Evolutionary conservation across 2,797 vertebrate species (phyloP), one percentile per base, ranked within the genome.

Genomic region (Cryptoprocta ferox): DNA sequence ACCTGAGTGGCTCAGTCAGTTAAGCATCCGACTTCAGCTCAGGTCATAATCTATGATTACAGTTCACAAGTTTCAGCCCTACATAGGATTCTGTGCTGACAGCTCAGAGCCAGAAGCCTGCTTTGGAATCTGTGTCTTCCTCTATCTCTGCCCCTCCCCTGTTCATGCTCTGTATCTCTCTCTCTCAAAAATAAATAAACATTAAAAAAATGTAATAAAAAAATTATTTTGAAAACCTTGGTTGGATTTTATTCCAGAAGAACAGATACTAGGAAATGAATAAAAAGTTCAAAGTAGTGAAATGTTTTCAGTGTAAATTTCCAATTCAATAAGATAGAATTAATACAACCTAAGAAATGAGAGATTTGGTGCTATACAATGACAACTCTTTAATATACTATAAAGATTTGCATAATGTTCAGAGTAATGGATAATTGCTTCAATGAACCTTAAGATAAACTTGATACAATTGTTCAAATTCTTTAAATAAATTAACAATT

Each of bases 261-360:
- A 91, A 13, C 2, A 71, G 56, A 76, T 71, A 80, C 26, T 2
- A 48, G 7, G 3, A 68, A 87, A 68, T 84, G 15, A 89, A 50
- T 19, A 92, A 66, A 68, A 56, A 19, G 4, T 19, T 81, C 26
- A n/a, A 9, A 35, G 1, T 18, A 70, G 4, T 73, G 3, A 80
- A 97, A 63, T 35, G 5, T 35, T 94, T 93, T 82, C 3, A 87
- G 6, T 92, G 89, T 73, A 12, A 53, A 39, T 75, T 89, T 88
- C 30, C 8, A 35, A 30, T 65, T 80, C 9, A 32, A 30, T 61
- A 24, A 63, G 1, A 1, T 79, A 39, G 28, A 79, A 71, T 66
- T 48, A 92, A 92, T 70, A 24, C 28, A 96, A 30, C 1, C 13
- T 63, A n/a, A 83, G 9, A 53, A 68, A 86, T 30, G 32, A 86